Evolutionary conservation across 2,797 vertebrate species (phyloP), one percentile per base, ranked within the genome.

Genomic region (Limnodromus scolopaceus): DNA sequence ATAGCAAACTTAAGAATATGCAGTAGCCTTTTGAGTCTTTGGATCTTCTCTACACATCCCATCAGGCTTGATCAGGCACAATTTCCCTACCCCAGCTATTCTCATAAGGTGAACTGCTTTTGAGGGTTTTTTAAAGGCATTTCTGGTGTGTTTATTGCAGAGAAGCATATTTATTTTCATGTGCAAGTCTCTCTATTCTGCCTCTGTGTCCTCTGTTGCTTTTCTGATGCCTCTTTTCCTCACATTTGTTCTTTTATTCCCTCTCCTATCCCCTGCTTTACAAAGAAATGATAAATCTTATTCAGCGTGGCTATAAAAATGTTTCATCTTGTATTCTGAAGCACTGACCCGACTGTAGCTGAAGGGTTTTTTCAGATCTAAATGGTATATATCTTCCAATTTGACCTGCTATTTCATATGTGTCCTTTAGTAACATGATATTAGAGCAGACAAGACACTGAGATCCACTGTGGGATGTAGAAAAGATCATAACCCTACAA

Each of bases 241-340:
- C 22, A 34, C 4, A n/a, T 54, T 87, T 84, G 20, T 77, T 77
- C 36, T 13, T 41, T 68, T 64, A 45, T 36, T n/a, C 10, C 65
- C 9, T 7, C 4, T 64, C 68, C 34, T 4, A 36, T 30, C 8
- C 49, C 30, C 75, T 71, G 39, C 5, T 85, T 92, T 86, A 57
- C 19, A 82, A 77, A 92, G 27, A 93, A 84, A 87, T 43, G 23
- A 87, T 79, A 94, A 84, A 86, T 66, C 49, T 13, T 80, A 12
- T 41, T 91, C 34, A 43, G 17, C 36, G 16, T 11, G 77, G 15
- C 45, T 63, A 65, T 14, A 89, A 91, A 92, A 80, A 75, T 13
- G 18, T 66, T 90, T 89, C 36, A 68, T 74, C 41, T 75, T 84
- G 13, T 66, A 38, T 87, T 91, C 54, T 92, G 51, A 95, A 81